Evolutionary conservation across 2,113 vertebrate genomes (phyloP), one percentile per base, ranked within the genome.

Genomic region (Etheostoma cragini): DNA sequence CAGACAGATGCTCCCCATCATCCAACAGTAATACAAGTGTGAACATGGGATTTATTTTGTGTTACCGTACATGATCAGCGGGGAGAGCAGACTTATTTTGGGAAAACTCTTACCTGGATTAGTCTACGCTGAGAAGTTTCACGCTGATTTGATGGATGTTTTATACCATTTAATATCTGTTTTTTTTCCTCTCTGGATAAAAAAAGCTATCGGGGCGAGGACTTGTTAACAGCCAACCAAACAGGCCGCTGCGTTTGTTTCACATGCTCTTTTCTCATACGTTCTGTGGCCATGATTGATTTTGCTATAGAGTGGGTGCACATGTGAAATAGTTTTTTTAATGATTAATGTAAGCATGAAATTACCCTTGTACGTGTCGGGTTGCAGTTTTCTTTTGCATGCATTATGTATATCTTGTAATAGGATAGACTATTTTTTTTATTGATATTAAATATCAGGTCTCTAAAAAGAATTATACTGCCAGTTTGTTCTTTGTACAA

Each of bases 91-190:
- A 84, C 64, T 58, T 76, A 66, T 75, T 90, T 88, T 87, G 73
- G 84, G 58, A 85, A 80, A 82, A 84, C 83, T 84, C 71, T 80
- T 50, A 75, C 45, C 56, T 61, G 72, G 80, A 88, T 89, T 85
- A 89, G 79, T 81, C 45, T 47, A 2, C n/a, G 13, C 50, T 0
- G 46, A 54, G 70, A 65, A 73, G n/a, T 19, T 65, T 81, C 61
- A 47, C 64, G 56, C 78, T 81, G 89, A 88, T 87, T 72, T 76
- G 56, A 85, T 75, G 78, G 78, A 68, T 68, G 82, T 49, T 76
- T 78, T 49, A 24, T 77, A 21, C 16, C 1, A 30, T 75, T 78
- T 76, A 30, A 50, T 5, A 1, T 68, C 45, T 53, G 30, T 58
- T 26, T 26, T 58, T 69, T 24, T n/a, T 22, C 1, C 22, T 67